These are phyloP conservation scores for Ochropacha duplaris DNA, from an alignment of 2,888 invertebrate species.

Conservation along the genomic window DNA sequence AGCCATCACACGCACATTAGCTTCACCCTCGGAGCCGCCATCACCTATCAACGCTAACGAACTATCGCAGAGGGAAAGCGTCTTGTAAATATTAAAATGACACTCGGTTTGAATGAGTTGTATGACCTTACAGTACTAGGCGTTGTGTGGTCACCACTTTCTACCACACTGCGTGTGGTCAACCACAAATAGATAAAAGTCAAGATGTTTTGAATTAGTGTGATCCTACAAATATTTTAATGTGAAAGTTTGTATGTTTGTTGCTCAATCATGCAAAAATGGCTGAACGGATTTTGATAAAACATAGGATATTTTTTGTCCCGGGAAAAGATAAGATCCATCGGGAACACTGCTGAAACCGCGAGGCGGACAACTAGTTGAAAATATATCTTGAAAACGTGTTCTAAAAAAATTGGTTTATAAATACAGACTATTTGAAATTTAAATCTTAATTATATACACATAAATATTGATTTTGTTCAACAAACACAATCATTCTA, in stretches of 20 bases:
- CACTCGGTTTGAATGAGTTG: background rate
- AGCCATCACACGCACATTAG: constrained; percentile 90
- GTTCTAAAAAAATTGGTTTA: too few relatives aligned
- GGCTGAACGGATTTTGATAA: too few relatives aligned
- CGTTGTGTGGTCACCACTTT: background rate
- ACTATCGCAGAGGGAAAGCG: constrained; percentile 87
- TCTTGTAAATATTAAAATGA: constrained; percentile 76
- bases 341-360: too few relatives aligned
- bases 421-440: background rate
- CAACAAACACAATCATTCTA: background rate
- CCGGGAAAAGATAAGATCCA: too few relatives aligned
- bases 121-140: background rate
- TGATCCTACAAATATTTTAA: too few relatives aligned
- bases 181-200: background rate
- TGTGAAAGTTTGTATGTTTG: too few relatives aligned
- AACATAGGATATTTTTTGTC: too few relatives aligned
- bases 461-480: background rate
- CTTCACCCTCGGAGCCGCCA: constrained; percentile 84
- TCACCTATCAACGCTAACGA: constrained; percentile 41
- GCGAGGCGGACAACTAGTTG: too few relatives aligned
- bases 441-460: background rate
- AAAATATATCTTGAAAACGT: too few relatives aligned
- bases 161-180: background rate
- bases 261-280: too few relatives aligned
- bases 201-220: too few relatives aligned